phyloP scores from a whole-genome alignment of 2,797 vertebrate genomes.

The Arnoldichthys spilopterus region DNA sequence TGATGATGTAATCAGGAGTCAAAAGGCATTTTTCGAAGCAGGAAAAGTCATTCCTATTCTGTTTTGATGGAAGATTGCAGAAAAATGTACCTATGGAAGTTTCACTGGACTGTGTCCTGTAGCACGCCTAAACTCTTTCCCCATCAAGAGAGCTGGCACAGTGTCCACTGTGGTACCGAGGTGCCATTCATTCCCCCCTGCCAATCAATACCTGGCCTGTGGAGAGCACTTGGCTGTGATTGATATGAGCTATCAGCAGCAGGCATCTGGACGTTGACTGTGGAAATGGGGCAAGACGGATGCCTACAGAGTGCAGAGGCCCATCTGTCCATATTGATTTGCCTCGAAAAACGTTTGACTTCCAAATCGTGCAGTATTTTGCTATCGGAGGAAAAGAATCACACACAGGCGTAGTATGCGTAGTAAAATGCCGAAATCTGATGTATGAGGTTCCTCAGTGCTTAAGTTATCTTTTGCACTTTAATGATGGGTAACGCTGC shows the following conservation, averaged over 20 bases:
- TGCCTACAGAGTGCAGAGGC: conserved; percentile 39
- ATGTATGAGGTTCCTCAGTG: neutral
- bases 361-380: conserved; percentile 57
- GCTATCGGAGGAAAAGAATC: conserved; percentile 40
- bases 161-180: conserved; percentile 51
- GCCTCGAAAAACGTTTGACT: conserved; percentile 56
- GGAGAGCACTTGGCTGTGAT: conserved; percentile 65
- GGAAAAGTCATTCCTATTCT: no score
- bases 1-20: no score
- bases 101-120: conserved; percentile 22
- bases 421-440: conserved; percentile 16
- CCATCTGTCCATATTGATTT: conserved; percentile 59
- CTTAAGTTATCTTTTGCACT: neutral
- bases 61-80: no score
- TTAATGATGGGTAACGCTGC: neutral
- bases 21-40: no score
- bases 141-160: conserved; percentile 46
- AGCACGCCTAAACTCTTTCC: conserved; percentile 29
- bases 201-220: conserved; percentile 66
- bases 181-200: conserved; percentile 64
- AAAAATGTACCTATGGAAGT: neutral
- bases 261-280: conserved; percentile 61
- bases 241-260: conserved; percentile 66
- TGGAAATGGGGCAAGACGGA: conserved; percentile 59
- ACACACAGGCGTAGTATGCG: neutral